Conservation (phyloP, 2,888 invertebrate genomes). For the Isoperla grammatica region DNA sequence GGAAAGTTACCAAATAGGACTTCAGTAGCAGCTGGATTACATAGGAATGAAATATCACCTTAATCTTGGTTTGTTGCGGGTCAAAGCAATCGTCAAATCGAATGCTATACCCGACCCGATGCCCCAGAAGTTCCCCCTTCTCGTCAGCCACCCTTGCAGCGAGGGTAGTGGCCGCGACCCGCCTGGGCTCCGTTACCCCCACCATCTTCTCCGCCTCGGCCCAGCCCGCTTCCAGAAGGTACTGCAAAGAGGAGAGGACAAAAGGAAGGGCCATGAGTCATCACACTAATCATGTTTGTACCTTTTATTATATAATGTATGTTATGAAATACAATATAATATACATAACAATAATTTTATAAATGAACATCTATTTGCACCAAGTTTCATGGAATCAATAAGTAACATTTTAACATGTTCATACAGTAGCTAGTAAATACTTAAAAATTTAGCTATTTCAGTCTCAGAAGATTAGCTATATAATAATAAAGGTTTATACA, state of each 20-base stretch:
- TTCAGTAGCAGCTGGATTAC: no score
- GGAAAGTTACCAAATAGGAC: no score
- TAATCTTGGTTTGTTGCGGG: slow-evolving; percentile 59
- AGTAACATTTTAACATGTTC: no score
- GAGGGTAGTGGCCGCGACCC: slow-evolving; percentile 83
- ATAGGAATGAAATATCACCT: slow-evolving; percentile 50
- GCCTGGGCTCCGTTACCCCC: slow-evolving; percentile 86
- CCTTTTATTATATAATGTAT: slow-evolving; percentile 20
- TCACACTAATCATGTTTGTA: background rate
- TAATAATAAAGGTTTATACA: no score
- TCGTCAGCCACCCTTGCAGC: slow-evolving; percentile 88
- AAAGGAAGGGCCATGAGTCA: background rate
- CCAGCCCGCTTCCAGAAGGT: slow-evolving; percentile 84
- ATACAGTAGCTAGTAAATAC: no score
- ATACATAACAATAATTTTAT: slow-evolving; percentile 4
- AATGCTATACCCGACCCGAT: slow-evolving; percentile 80
- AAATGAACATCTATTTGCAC: no score
- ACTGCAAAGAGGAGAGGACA: slow-evolving; percentile 53
- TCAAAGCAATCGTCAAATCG: slow-evolving; percentile 64
- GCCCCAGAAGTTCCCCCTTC: slow-evolving; percentile 68
- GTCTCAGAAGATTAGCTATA: no score
- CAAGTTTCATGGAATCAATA: no score
- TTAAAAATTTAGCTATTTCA: no score
- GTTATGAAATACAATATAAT: slow-evolving; percentile 20
- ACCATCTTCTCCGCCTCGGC: slow-evolving; percentile 65